Percentiles rank a stretch among this genome's conserved stretches.
These are phyloP conservation scores for Octonoba sinensis DNA, from an alignment of 2,888 invertebrate species.

Conservation along the genomic window DNA sequence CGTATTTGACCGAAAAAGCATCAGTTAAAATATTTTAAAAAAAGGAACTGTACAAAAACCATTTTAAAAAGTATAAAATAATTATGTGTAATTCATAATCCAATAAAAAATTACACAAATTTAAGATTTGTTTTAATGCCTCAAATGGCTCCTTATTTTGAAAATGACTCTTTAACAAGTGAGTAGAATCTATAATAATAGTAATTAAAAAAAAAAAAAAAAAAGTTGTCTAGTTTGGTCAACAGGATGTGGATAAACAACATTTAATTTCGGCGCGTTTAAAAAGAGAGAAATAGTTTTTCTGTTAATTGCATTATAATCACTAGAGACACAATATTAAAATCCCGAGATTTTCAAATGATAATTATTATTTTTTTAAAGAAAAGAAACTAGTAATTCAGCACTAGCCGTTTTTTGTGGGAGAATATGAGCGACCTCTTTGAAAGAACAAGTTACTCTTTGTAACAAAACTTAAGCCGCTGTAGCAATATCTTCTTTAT, in stretches of 20 bases:
- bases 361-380: background rate
- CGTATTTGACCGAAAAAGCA: too few relatives aligned
- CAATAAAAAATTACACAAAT: too few relatives aligned
- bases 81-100: too few relatives aligned
- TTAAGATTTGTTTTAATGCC: too few relatives aligned
- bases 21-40: too few relatives aligned
- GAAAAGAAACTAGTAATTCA: background rate
- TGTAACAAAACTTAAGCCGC: conserved; percentile 5
- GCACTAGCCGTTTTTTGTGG: conserved; percentile 4
- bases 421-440: conserved; percentile 12
- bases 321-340: background rate
- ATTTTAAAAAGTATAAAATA: too few relatives aligned
- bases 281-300: conserved; percentile 8
- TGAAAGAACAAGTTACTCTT: background rate
- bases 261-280: background rate
- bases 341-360: conserved; percentile 1
- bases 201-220: too few relatives aligned
- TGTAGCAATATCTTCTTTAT: background rate
- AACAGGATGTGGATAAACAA: background rate
- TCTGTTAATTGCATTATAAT: conserved; percentile 12
- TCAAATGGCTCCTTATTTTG: too few relatives aligned
- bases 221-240: background rate
- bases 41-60: too few relatives aligned
- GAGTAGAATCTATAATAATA: conserved; percentile 10
- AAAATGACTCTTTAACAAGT: too few relatives aligned